Base-by-base conservation (phyloP, 1,140 invertebrate species). In the Psix sp. region DNA sequence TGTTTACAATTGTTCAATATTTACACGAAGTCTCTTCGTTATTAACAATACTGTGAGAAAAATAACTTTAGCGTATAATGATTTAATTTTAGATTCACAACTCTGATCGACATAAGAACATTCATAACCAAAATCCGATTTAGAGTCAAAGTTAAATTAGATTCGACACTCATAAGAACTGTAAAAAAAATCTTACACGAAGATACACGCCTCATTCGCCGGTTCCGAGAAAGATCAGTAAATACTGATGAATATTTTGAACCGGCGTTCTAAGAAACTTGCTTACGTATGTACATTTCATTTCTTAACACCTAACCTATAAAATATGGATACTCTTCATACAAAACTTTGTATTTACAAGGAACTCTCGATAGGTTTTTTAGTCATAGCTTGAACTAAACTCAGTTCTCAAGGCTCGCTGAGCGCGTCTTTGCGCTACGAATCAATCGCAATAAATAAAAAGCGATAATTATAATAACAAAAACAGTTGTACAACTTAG, bases 41-140 rank as follows among this genome's bases (percentile, higher is more conserved):
- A 54, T 54, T 40, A 40, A 54, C 49, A 54, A 54, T 54, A 54
- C 36, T 54, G 35, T 16, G 18, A 24, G 13, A 24, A 45, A 45
- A 29, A 29, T 39, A 18, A 39, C 36, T 39, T 10, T 38, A 7
- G 29, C n/a, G 33, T 35, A n/a, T n/a, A n/a, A n/a, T n/a, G n/a
- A n/a, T n/a, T 13, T 14, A 35, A 13, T 35, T 11, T 11, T 35
- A 14, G n/a, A 13, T 14, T 6, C 13, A 24, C 21, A 3, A 24
- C 13, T 29, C 26, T 10, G 26, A 29, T 29, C 26, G n/a, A 10
- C 4, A 24, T 24, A 24, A 24, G 21, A 24, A 9, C 21, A n/a
- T n/a, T n/a, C n/a, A n/a, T n/a, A n/a, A n/a, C n/a, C n/a, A n/a
- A n/a, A n/a, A n/a, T n/a, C n/a, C n/a, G n/a, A n/a, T n/a, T n/a